Evolutionary conservation across 2,888 invertebrate genomes (phyloP), one percentile per base, ranked within the genome.

Genomic region (Blastobasis adustella): DNA sequence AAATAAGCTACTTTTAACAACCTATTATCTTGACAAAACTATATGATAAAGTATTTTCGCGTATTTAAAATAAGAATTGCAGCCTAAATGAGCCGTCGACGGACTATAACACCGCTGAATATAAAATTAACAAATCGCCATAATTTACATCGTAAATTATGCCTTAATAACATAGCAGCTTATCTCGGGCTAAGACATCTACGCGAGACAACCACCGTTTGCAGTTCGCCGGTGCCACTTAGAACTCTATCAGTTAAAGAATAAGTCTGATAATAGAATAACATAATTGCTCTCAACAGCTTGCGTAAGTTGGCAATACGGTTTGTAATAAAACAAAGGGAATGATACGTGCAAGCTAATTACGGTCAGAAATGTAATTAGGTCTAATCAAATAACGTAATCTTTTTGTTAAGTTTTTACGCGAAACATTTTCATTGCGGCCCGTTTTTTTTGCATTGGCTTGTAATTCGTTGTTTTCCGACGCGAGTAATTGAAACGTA

Each of bases 341-440:
- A 82, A 76, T 80, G 77, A 83, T 84, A 84, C 78, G 71, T 77
- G 78, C 76, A 74, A 79, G 82, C 82, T 87, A 87, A 87, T 87
- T 84, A 81, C 74, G 71, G 70, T 71, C 80, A 78, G 82, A 82
- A 82, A 83, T 78, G 80, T 84, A 84, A 87, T 86, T 86, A 87
- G 84, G 75, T 75, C 70, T 86, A 84, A 86, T 86, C 86, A 82
- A 86, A 84, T 85, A 84, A 79, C 75, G 71, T 79, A 75, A 87
- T 85, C 85, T 80, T 77, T 73, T 77, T 75, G 61, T 63, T 79
- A 62, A 67, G 67, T 76, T 76, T 73, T 76, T 76, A 72, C 64
- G 69, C 67, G 65, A 72, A 66, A 60, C 56, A 63, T 71, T 76
- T 73, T 73, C 73, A 65, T 67, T 67, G 67, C 62, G 58, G 51